phyloP scores from a whole-genome alignment of 2,797 vertebrate genomes.

The Tinamus major region DNA sequence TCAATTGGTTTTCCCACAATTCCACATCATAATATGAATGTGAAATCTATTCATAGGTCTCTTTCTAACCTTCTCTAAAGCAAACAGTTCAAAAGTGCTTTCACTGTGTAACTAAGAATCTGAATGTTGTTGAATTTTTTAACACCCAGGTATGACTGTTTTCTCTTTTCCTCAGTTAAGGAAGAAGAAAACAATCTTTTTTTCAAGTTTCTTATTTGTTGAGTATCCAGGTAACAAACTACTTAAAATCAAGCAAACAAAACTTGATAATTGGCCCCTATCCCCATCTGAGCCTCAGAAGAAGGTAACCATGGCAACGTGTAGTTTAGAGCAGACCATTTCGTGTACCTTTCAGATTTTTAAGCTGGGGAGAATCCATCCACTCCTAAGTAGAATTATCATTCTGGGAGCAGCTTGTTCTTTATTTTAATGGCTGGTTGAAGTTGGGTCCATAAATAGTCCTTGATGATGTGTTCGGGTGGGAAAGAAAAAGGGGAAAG shows the following conservation, averaged over 20 bases:
- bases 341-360: slow-evolving; percentile 76
- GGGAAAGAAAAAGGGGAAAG: not conserved
- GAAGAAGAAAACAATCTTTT: slow-evolving; percentile 71
- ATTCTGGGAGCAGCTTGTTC: slow-evolving; percentile 68
- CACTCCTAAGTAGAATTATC: slow-evolving; percentile 76
- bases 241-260: slow-evolving; percentile 83
- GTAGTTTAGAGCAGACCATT: slow-evolving; percentile 73
- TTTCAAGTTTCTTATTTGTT: slow-evolving; percentile 78
- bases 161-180: slow-evolving; percentile 65
- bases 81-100: slow-evolving; percentile 47
- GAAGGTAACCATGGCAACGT: slow-evolving; percentile 80
- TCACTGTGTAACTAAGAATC: slow-evolving; percentile 28
- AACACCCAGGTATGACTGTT: slow-evolving; percentile 40
- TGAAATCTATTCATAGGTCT: slow-evolving; percentile 24
- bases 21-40: not conserved
- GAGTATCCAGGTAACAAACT: slow-evolving; percentile 85
- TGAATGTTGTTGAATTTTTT: not conserved
- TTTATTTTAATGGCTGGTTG: slow-evolving; percentile 67
- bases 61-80: slow-evolving; percentile 22
- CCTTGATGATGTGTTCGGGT: slow-evolving; percentile 27
- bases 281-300: slow-evolving; percentile 77
- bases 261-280: slow-evolving; percentile 83
- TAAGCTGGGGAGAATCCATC: slow-evolving; percentile 75
- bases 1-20: slow-evolving; percentile 40
- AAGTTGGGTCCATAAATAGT: slow-evolving; percentile 56